Evolutionary conservation across 2,888 invertebrate species (phyloP).

Genomic region (Tenthredo notha): DNA sequence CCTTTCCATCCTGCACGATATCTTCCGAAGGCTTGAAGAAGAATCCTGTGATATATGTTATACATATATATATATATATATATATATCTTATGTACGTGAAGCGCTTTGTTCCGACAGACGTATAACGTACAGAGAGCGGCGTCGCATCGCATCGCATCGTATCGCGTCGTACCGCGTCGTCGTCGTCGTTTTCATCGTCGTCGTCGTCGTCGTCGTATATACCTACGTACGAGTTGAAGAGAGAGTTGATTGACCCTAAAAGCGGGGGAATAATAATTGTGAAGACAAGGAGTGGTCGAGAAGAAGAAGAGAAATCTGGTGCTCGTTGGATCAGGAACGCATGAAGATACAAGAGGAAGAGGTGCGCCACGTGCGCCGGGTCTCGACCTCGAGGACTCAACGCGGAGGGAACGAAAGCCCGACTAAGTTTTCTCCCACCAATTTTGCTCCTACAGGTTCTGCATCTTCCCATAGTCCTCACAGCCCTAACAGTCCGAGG

Average conservation of each 20-base stretch:
- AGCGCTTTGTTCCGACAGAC: conserved; percentile 43
- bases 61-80: neutral
- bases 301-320: conserved; percentile 82
- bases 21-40: neutral
- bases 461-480: conserved; percentile 54
- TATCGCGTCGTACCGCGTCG: conserved; percentile 55
- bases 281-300: conserved; percentile 79
- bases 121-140: neutral
- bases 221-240: conserved; percentile 38
- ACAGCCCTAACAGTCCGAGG: conserved; percentile 70
- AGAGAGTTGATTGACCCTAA: conserved; percentile 46
- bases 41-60: neutral
- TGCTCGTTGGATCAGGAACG: conserved; percentile 81
- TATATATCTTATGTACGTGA: neutral
- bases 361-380: conserved; percentile 64
- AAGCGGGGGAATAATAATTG: conserved; percentile 47
- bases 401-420: conserved; percentile 79
- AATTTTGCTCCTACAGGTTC: conserved; percentile 10
- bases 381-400: conserved; percentile 69
- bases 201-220: conserved; percentile 6
- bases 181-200: neutral
- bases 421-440: conserved; percentile 76
- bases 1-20: neutral
- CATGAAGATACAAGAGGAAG: conserved; percentile 80
- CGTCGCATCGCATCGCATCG: conserved; percentile 51